Base-by-base conservation (phyloP, 2,888 invertebrate species). In the Junonia oenone region DNA sequence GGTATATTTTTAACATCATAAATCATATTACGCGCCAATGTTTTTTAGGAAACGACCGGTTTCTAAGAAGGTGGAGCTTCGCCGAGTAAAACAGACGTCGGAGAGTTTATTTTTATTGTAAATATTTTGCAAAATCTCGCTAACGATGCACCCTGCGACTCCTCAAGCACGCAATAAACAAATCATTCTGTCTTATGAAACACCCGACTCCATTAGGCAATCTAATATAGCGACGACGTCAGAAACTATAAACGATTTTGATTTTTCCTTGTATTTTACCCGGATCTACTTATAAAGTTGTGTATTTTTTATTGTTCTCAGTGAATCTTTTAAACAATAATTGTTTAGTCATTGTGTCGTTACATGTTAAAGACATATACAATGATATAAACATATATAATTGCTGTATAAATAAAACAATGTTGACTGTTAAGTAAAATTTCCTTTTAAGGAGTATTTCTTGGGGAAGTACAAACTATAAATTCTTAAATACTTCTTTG, bases 41-140 rank as follows among this genome's bases (percentile, higher is more conserved):
- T 50, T 47, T 48, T 53, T 46, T 38, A 38, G 14, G 19, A 46
- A 47, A 19, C 29, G 27, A 37, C 37, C 37, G 52, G 9, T 46
- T 53, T 38, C 46, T 46, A 17, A 45, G 46, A 53, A 45, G 51
- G 43, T 11, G 8, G 17, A 46, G 22, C 37, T 47, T 13, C 35
- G 35, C 9, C 29, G 52, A 33, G 27, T 46, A 11, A 46, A 38
- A 52, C 46, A 52, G 37, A 37, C 46, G 29, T 37, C 35, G 17
- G n/a, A 5, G 8, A 17, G 38, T 13, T 31, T 47, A 52, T 38
- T 37, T 31, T 53, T 31, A 47, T 22, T 31, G 37, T 53, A 47
- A 37, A 46, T 47, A 47, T 53, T 38, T 46, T 14, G 13, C 45
- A 17, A 33, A 45, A 33, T 6, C 11, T 37, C 17, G 17, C 6